phyloP scores from a whole-genome alignment of 2,113 vertebrate genomes.

The Ceuthmochares aereus region DNA sequence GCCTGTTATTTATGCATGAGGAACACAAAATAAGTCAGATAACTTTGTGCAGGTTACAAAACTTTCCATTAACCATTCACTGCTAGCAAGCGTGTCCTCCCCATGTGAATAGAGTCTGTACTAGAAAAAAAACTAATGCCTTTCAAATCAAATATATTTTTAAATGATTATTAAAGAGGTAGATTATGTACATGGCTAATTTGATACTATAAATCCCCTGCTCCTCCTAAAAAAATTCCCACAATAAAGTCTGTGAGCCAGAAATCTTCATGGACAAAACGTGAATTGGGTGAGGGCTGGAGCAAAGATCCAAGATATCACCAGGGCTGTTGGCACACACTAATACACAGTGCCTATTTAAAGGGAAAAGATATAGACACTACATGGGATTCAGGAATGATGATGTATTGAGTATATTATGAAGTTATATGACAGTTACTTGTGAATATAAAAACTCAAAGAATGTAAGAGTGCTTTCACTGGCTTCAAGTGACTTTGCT shows the following conservation, averaged over 20 bases:
- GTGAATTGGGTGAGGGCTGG: neutral
- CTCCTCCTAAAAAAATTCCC: too few species aligned
- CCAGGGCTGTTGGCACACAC: neutral
- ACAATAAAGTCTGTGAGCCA: neutral
- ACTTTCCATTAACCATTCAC: neutral
- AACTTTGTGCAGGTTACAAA: neutral
- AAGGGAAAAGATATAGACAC: neutral
- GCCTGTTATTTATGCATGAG: neutral
- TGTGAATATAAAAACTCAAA: neutral
- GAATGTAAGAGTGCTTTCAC: neutral
- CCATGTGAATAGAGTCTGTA: neutral
- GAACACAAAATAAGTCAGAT: neutral
- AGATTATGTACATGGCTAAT: neutral
- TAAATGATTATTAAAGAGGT: neutral
- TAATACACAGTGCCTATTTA: neutral
- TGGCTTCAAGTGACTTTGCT: neutral
- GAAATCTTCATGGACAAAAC: neutral
- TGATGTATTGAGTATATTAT: neutral
- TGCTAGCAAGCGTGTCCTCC: neutral
- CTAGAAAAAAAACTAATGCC: neutral
- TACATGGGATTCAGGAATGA: neutral
- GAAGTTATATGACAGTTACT: neutral
- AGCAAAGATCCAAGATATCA: fast-evolving
- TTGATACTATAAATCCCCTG: neutral
- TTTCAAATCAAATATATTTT: neutral